Evolutionary conservation across 2,797 vertebrate species (phyloP).

Genomic region (Ciconia nigra): DNA sequence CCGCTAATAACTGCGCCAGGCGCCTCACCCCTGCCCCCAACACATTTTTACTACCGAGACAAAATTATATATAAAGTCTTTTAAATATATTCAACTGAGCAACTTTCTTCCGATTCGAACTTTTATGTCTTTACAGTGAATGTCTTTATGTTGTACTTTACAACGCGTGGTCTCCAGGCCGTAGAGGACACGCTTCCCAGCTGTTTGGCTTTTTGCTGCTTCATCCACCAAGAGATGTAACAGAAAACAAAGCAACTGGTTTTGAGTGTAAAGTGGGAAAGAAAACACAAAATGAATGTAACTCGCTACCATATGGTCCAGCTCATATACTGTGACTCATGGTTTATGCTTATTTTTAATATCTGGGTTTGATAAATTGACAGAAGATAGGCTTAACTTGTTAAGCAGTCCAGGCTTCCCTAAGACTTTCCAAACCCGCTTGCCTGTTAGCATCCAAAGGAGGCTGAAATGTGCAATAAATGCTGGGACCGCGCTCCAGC

Average conservation of each 20-base stretch:
- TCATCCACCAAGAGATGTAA: neutral
- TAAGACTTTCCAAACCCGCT: neutral
- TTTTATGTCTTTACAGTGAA: neutral
- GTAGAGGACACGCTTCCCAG: neutral
- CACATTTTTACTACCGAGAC: neutral
- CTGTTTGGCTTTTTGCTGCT: neutral
- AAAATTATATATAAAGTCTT: neutral
- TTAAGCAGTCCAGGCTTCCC: neutral
- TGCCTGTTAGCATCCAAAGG: neutral
- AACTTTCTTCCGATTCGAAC: fast-evolving
- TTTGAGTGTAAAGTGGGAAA: neutral
- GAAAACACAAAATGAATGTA: fast-evolving
- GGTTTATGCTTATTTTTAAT: neutral
- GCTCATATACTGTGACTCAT: neutral
- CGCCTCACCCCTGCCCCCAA: neutral
- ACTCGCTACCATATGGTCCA: neutral
- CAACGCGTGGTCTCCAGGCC: fast-evolving
- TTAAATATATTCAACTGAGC: neutral
- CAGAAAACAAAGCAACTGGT: neutral
- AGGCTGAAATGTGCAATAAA: neutral
- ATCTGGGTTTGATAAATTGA: neutral
- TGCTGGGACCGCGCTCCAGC: neutral
- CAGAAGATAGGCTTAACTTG: neutral
- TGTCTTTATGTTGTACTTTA: fast-evolving
- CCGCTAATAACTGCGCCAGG: neutral